Evolutionary conservation across 2,797 vertebrate species (phyloP).

Genomic region (Cossypha dichroa): DNA sequence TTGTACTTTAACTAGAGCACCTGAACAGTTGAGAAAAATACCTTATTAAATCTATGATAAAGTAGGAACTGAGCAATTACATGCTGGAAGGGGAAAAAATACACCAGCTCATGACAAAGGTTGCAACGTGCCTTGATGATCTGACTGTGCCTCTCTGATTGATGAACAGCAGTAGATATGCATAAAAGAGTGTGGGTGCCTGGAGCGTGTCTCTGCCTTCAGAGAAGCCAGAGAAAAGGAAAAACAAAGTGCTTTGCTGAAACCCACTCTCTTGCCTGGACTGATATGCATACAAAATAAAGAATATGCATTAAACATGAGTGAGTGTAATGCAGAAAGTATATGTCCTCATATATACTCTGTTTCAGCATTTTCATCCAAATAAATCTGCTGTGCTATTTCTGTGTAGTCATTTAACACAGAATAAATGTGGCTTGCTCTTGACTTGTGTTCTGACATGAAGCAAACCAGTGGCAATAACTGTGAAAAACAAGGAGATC

Average conservation of each 20-base stretch:
- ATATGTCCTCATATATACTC: neutral
- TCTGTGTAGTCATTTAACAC: neutral
- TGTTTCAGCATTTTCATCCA: neutral
- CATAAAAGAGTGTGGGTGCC: neutral
- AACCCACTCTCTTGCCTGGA: neutral
- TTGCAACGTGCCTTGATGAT: constrained; percentile 11
- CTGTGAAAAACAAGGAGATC: neutral
- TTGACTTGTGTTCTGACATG: neutral
- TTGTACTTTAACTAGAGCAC: neutral
- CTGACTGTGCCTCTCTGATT: neutral
- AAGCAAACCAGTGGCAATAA: neutral
- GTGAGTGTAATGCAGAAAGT: neutral
- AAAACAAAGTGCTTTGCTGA: neutral
- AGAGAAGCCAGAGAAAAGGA: neutral
- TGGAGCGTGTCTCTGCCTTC: neutral
- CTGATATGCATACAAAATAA: neutral
- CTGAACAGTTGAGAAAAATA: constrained; percentile 26
- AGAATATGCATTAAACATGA: neutral
- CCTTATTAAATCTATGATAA: constrained; percentile 1
- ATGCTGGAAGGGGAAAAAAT: neutral
- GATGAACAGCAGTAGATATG: neutral
- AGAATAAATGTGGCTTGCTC: neutral
- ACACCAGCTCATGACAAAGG: neutral
- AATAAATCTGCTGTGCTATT: neutral
- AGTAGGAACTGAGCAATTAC: neutral